Evolutionary conservation across 2,888 invertebrate species (phyloP).

Genomic region (Drosophila parthenogenetica): DNA sequence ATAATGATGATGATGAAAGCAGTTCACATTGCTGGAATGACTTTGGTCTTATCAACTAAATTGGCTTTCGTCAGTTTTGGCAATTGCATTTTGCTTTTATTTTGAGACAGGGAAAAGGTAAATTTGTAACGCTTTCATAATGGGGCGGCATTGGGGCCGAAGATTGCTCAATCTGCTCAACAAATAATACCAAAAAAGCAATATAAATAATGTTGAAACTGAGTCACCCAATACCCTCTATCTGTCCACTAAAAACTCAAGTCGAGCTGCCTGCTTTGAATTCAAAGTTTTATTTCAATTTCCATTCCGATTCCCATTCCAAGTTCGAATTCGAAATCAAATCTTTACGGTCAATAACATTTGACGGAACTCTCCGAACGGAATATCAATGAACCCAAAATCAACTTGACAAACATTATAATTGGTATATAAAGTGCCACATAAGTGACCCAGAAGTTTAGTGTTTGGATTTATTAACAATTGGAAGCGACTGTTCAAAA

Average conservation of each 20-base stretch:
- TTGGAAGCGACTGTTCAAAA: too few relatives aligned
- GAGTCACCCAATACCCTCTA: conserved; percentile 39
- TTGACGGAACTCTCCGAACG: conserved; percentile 43
- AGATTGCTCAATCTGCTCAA: conserved; percentile 51
- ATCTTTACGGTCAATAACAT: conserved; percentile 69
- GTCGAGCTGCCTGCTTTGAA: conserved; percentile 38
- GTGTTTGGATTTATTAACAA: background rate
- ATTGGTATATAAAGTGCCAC: background rate
- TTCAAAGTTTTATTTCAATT: conserved; percentile 25
- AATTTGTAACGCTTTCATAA: conserved; percentile 75
- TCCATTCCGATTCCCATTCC: conserved; percentile 12
- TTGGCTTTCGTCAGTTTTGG: conserved; percentile 12
- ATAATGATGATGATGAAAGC: conserved; percentile 22
- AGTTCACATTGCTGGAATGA: conserved; percentile 24
- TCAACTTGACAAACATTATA: conserved; percentile 1
- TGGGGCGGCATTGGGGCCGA: conserved; percentile 38
- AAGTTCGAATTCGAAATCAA: conserved; percentile 17
- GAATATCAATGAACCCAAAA: conserved; percentile 70
- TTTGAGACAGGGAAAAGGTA: background rate
- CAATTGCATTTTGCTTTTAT: conserved; percentile 10
- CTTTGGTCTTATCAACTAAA: conserved; percentile 19
- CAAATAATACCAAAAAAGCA: conserved; percentile 18
- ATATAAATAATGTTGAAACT: conserved; percentile 62
- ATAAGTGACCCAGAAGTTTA: background rate
- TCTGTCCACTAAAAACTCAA: background rate